Conservation (phyloP, 2,113 vertebrate species). For the Syrmaticus mikado region DNA sequence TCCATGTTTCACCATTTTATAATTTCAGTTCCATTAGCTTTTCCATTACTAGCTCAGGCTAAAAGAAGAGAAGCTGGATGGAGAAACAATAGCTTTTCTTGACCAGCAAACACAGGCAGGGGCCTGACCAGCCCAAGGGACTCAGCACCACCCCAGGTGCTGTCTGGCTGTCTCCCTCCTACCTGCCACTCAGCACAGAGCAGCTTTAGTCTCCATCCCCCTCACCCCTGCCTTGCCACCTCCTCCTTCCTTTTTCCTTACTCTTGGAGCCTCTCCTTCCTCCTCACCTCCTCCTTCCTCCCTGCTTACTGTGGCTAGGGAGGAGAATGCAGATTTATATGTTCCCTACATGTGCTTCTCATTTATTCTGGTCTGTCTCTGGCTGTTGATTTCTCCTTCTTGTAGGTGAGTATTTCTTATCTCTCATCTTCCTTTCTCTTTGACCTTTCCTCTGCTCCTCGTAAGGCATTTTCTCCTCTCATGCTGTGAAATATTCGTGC, state of each 20-base stretch:
- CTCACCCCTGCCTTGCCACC: slow-evolving; percentile 1
- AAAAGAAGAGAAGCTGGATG: not conserved
- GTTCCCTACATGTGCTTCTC: not conserved
- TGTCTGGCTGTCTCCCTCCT: not conserved
- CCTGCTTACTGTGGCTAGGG: slow-evolving; percentile 19
- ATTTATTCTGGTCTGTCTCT: not conserved
- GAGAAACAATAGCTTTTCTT: not conserved
- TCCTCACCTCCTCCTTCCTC: slow-evolving; percentile 14
- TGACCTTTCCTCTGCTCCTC: slow-evolving; percentile 42
- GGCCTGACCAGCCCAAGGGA: not conserved
- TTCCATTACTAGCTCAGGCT: not conserved
- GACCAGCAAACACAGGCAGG: not conserved
- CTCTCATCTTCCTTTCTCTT: slow-evolving; percentile 25
- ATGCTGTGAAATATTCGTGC: slow-evolving; percentile 33
- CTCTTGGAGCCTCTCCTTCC: slow-evolving; percentile 21
- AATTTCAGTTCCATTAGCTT: not conserved
- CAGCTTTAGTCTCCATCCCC: not conserved
- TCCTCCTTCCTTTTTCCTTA: not conserved
- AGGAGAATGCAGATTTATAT: slow-evolving; percentile 28
- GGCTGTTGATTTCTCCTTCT: slow-evolving; percentile 44
- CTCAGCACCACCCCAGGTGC: slow-evolving; percentile 23
- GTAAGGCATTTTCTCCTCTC: slow-evolving; percentile 16
- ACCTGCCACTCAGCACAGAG: not conserved
- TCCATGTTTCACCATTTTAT: not conserved
- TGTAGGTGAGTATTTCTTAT: slow-evolving; percentile 5